A percentile compares a stretch with the other conserved stretches of the same genome.
Conservation (phyloP, 2,888 invertebrate genomes). For the Steinernema scapterisci region DNA sequence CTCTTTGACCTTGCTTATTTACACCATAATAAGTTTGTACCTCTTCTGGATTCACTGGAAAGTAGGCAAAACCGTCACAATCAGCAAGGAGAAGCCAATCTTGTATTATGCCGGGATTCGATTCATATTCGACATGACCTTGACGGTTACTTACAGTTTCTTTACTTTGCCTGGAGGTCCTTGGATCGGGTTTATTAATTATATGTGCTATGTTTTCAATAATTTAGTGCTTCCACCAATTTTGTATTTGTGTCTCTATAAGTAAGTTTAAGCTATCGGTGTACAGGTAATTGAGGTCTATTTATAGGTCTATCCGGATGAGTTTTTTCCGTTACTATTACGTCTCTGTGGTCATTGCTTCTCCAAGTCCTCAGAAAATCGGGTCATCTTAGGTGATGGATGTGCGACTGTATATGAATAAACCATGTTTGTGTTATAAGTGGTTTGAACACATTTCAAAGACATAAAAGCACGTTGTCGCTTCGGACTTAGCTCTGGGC, state of each 20-base stretch:
- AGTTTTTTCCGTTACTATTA: not conserved
- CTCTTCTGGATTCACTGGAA: not conserved
- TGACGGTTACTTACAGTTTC: constrained; percentile 14
- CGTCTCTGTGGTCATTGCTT: too few relatives aligned
- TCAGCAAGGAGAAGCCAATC: not conserved
- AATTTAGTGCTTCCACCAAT: constrained; percentile 4
- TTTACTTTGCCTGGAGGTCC: not conserved
- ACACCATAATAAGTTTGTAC: not conserved
- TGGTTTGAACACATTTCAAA: too few relatives aligned
- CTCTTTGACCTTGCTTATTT: not conserved
- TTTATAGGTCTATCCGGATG: not conserved
- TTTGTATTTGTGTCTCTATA: not conserved
- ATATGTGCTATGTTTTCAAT: not conserved
- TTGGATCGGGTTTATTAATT: not conserved
- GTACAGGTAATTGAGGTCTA: not conserved
- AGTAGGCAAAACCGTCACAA: not conserved
- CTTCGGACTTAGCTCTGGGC: too few relatives aligned
- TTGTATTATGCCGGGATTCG: not conserved
- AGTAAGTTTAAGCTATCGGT: not conserved
- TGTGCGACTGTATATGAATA: too few relatives aligned
- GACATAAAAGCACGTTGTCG: too few relatives aligned
- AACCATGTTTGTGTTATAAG: too few relatives aligned
- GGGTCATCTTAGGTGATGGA: too few relatives aligned
- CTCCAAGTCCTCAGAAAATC: too few relatives aligned
- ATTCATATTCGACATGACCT: constrained; percentile 6